phyloP scores from a whole-genome alignment of 2,797 vertebrate species.

The Tarsius wallacei region DNA sequence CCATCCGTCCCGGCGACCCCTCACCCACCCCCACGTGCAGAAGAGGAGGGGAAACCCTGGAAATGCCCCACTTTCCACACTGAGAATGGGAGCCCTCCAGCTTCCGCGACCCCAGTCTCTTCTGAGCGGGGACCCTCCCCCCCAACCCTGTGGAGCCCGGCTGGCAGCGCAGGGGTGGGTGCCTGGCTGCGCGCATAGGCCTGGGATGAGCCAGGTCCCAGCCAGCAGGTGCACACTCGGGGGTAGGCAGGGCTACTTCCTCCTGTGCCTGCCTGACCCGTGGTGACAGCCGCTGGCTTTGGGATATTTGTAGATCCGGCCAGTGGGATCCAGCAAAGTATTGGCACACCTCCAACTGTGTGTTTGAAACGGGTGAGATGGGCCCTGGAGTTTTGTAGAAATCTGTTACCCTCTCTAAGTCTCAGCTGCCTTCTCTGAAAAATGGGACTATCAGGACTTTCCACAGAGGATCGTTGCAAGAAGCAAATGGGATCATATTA shows the following conservation, averaged over 20 bases:
- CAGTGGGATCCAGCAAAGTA: background rate
- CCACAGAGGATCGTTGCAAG: too few relatives aligned
- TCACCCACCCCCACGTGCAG: background rate
- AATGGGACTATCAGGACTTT: background rate
- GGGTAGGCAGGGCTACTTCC: background rate
- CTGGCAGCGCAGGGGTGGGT: background rate
- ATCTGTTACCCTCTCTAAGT: background rate
- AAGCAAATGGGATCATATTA: too few relatives aligned
- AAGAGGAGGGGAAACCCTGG: too few relatives aligned
- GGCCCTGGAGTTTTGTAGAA: background rate
- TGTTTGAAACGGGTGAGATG: background rate
- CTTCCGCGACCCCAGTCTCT: background rate
- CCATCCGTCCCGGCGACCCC: background rate
- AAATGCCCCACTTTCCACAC: background rate
- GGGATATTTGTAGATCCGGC: too few relatives aligned
- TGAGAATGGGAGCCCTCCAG: background rate
- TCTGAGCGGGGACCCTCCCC: background rate
- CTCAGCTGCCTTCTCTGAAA: background rate
- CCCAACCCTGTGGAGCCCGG: background rate
- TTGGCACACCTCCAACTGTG: background rate
- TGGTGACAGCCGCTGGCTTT: background rate
- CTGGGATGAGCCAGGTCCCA: background rate
- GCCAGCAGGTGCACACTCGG: background rate
- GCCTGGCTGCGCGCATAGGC: background rate
- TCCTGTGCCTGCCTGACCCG: fast-evolving